phyloP scores from a whole-genome alignment of 2,888 invertebrate species.

The Drosophila greeni region DNA sequence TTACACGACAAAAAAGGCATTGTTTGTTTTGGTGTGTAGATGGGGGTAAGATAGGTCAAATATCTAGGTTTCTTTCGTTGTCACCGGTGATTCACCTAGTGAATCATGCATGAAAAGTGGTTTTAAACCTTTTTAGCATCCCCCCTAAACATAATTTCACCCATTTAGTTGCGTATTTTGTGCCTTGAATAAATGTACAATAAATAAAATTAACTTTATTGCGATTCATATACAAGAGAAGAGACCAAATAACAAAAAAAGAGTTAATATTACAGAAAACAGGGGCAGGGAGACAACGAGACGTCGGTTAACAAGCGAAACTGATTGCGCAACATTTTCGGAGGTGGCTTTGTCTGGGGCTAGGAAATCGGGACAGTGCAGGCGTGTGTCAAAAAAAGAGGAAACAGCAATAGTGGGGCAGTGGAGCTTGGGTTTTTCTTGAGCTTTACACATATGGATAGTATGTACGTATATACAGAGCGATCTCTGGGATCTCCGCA shows the following conservation, averaged over 20 bases:
- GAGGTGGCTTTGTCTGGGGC: slow-evolving; percentile 4
- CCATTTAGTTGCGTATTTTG: slow-evolving; percentile 1
- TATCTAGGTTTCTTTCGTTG: too few relatives aligned
- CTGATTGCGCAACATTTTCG: slow-evolving; percentile 35
- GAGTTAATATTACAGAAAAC: slow-evolving; percentile 33
- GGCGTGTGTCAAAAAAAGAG: slow-evolving; percentile 3
- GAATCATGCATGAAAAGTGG: too few relatives aligned
- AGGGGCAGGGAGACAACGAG: not conserved
- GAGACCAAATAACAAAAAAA: slow-evolving; percentile 15
- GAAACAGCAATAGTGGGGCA: slow-evolving; percentile 6
- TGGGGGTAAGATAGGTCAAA: too few relatives aligned
- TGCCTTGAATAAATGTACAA: slow-evolving; percentile 46
- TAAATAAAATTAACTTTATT: slow-evolving; percentile 71
- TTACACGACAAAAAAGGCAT: too few relatives aligned
- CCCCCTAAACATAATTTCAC: not conserved
- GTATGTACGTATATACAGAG: slow-evolving; percentile 53
- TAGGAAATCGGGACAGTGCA: slow-evolving; percentile 22
- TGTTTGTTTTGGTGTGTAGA: too few relatives aligned
- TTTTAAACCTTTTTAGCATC: too few relatives aligned
- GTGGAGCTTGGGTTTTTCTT: slow-evolving; percentile 32
- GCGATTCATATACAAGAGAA: slow-evolving; percentile 50
- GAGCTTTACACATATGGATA: slow-evolving; percentile 50
- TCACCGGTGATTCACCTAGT: too few relatives aligned
- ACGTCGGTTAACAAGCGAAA: slow-evolving; percentile 19
- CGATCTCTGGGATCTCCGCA: not conserved